Base-by-base conservation (phyloP, 2,797 vertebrate species). In the Discoglossus pictus region DNA sequence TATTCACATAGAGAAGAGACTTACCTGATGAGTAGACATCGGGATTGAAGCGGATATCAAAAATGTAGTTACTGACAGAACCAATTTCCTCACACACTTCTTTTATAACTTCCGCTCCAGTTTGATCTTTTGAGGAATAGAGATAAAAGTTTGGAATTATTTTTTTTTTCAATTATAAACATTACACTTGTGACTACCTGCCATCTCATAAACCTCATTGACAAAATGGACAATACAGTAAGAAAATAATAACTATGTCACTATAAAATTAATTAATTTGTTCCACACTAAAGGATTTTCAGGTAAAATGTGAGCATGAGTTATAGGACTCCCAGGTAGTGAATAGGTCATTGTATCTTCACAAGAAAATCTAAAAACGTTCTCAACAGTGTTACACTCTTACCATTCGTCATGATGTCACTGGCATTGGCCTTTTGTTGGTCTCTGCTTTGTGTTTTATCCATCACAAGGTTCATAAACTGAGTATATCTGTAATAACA, bases 1-100 rank as follows among this genome's bases (percentile, higher is more conserved):
- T n/a, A n/a, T n/a, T n/a, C n/a, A n/a, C n/a, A n/a, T n/a, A n/a
- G n/a, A n/a, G n/a, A 46, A 68, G 24, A 4, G 6, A 12, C 58
- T 60, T 85, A 91, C 91, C 92, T 86, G 87, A 78, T 25, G 82
- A 87, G 67, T 88, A 88, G 44, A 90, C 31, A 17, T 83, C 88
- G 46, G 90, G 83, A 77, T 90, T 92, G 25, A 93, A 89, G 25
- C 89, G 88, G 84, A 93, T 91, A 77, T 93, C 92, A 76, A 93
- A 93, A 66, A 90, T 87, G 75, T 90, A 86, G 73, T 91, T 72
- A 58, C 87, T 87, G 42, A 91, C 39, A 1, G 91, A 93, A 56
- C 89, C 91, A 24, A 91, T 83, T 1, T 89, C 87, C 76, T 75
- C 84, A 74, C 92, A 93, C 3, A 86, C 88, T 59, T 67, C 84